Conservation (phyloP, 2,888 invertebrate species). For the Mimas tiliae region DNA sequence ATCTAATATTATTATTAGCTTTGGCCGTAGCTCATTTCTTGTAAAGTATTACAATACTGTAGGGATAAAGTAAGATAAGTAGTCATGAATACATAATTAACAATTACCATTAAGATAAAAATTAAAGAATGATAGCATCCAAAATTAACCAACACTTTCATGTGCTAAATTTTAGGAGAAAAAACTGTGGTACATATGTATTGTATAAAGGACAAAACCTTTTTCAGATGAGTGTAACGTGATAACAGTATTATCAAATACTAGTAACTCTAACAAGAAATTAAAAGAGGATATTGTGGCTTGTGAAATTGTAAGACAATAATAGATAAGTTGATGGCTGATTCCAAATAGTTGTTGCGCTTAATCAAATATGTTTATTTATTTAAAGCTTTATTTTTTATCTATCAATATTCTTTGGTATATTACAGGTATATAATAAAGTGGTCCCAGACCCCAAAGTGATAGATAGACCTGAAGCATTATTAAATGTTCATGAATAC, state of each 20-base stretch:
- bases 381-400: neutral
- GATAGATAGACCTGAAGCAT: conserved; percentile 7
- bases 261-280: conserved; percentile 25
- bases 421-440: neutral
- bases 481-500: neutral
- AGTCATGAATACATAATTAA: too few species aligned
- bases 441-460: neutral
- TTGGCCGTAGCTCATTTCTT: too few species aligned
- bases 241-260: neutral
- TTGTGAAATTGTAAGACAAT: conserved; percentile 7
- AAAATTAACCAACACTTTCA: neutral
- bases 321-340: neutral
- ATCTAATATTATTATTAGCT: too few species aligned
- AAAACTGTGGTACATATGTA: neutral
- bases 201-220: neutral
- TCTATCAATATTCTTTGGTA: neutral
- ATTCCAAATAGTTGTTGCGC: neutral
- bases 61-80: too few species aligned
- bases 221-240: conserved; percentile 29
- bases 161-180: neutral
- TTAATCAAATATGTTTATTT: neutral
- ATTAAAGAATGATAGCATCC: too few species aligned
- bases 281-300: conserved; percentile 12
- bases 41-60: too few species aligned
- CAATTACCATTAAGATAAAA: too few species aligned